Evolutionary conservation across 2,797 vertebrate genomes (phyloP), one percentile per base, ranked within the genome.

Genomic region (Mus minutoides): DNA sequence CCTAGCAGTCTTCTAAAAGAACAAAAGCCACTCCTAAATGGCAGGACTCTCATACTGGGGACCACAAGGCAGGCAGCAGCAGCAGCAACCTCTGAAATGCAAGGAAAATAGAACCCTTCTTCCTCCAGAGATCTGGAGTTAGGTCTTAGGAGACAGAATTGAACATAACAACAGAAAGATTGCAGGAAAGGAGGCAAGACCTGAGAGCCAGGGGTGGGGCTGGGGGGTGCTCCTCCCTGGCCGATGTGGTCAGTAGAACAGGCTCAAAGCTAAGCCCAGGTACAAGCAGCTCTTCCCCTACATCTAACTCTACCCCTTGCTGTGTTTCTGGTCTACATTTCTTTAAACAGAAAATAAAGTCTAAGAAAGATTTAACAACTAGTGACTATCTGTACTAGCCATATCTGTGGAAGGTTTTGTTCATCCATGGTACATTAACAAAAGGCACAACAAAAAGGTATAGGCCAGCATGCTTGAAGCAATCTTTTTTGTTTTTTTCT

Each of bases 281-380:
- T 2, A 58, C 54, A 26, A 58, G 73, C 26, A 56, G 69, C 86
- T 49, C 12, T 6, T n/a, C 17, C 24, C 37, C 75, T 43, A 7
- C 49, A 4, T 24, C 52, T 46, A 80, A 78, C 49, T 69, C 67
- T n/a, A 6, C 3, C 40, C 4, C n/a, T 91, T 85, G 3, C 16
- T 49, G 37, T 69, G 43, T 75, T 93, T 96, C 84, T 0, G 9
- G n/a, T 86, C 29, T 11, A 31, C 29, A 6, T 80, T 80, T 95
- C 56, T 96, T 31, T 73, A 67, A 94, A 94, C 71, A 96, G 95
- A 86, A 97, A 96, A 94, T 58, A 94, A 69, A 40, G 49, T 95
- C 82, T 40, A 29, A 93, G 76, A 91, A 87, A 90, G 43, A 29
- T 49, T 75, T 56, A 90, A 90, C 54, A 91, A 75, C 88, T 92